Conservation (phyloP, 2,113 vertebrate genomes). For the Blennius ocellaris region DNA sequence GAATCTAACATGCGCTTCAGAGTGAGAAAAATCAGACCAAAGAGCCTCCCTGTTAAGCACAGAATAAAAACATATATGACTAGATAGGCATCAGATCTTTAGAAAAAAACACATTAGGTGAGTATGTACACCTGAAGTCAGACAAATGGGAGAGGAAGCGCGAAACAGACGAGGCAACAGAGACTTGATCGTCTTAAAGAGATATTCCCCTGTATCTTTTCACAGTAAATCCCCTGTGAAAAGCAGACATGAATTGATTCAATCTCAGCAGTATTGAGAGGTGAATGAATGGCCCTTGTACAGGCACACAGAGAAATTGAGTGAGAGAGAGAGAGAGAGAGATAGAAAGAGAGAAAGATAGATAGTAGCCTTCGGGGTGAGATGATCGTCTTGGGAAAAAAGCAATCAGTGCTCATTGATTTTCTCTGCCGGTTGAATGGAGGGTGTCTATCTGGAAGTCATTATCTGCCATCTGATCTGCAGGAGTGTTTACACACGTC, state of each 20-base stretch:
- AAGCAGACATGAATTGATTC: slow-evolving; percentile 65
- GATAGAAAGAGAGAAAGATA: slow-evolving; percentile 63
- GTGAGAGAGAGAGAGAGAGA: slow-evolving; percentile 36
- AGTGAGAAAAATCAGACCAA: slow-evolving; percentile 25
- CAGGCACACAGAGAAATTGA: slow-evolving; percentile 36
- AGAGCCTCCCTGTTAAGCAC: slow-evolving; percentile 5
- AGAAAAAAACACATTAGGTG: neutral
- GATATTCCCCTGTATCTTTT: slow-evolving; percentile 60
- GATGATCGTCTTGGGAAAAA: slow-evolving; percentile 81
- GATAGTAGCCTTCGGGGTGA: slow-evolving; percentile 72
- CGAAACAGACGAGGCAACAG: slow-evolving; percentile 4
- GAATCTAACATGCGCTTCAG: slow-evolving; percentile 3
- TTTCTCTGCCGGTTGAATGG: slow-evolving; percentile 79
- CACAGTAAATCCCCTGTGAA: slow-evolving; percentile 68
- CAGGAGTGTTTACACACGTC: slow-evolving; percentile 77
- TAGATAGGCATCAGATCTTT: neutral
- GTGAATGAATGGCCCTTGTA: slow-evolving; percentile 56
- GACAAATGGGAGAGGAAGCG: slow-evolving; percentile 44
- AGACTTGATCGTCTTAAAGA: slow-evolving; percentile 57
- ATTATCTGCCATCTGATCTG: slow-evolving; percentile 83
- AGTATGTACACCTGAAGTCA: neutral
- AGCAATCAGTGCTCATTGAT: slow-evolving; percentile 85
- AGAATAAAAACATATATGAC: neutral
- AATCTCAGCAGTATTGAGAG: slow-evolving; percentile 65
- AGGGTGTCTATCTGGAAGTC: slow-evolving; percentile 81